Conservation (phyloP, 1,140 invertebrate species). For the Zaprionus ghesquierei region DNA sequence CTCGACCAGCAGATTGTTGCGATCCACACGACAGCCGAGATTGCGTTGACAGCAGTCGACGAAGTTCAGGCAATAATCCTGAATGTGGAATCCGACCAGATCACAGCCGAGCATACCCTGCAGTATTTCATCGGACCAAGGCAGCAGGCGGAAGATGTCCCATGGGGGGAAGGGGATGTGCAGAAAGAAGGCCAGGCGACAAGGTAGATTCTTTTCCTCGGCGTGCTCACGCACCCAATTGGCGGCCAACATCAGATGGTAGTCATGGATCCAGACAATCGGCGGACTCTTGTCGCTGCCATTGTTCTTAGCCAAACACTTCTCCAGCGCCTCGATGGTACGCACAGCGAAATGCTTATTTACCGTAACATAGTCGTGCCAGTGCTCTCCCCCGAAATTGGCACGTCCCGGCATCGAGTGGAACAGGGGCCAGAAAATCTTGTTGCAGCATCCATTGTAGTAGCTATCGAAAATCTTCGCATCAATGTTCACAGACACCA, state of each 20-base stretch:
- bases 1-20: slow-evolving; percentile 93
- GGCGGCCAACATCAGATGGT: slow-evolving; percentile 95
- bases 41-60: slow-evolving; percentile 95
- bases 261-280: slow-evolving; percentile 95
- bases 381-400: slow-evolving; percentile 90
- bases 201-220: slow-evolving; percentile 90
- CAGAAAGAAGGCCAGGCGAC: slow-evolving; percentile 94
- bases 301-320: slow-evolving; percentile 85
- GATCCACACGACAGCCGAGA: slow-evolving; percentile 93
- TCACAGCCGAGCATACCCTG: slow-evolving; percentile 95
- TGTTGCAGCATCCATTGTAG: slow-evolving; percentile 96
- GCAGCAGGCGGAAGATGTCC: slow-evolving; percentile 95
- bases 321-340: slow-evolving; percentile 89
- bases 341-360: slow-evolving; percentile 92
- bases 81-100: slow-evolving; percentile 95
- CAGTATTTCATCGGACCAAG: slow-evolving; percentile 95
- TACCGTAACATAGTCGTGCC: slow-evolving; percentile 91
- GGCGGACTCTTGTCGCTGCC: slow-evolving; percentile 85
- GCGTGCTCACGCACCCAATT: slow-evolving; percentile 92
- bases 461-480: slow-evolving; percentile 90
- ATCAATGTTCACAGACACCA: slow-evolving; percentile 91
- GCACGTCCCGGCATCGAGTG: slow-evolving; percentile 94
- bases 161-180: slow-evolving; percentile 96
- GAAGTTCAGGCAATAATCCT: slow-evolving; percentile 95
- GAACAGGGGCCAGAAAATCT: slow-evolving; percentile 95